Evolutionary conservation across 1,140 invertebrate species (phyloP), one percentile per base, ranked within the genome.

Genomic region (Drosophila busckii): DNA sequence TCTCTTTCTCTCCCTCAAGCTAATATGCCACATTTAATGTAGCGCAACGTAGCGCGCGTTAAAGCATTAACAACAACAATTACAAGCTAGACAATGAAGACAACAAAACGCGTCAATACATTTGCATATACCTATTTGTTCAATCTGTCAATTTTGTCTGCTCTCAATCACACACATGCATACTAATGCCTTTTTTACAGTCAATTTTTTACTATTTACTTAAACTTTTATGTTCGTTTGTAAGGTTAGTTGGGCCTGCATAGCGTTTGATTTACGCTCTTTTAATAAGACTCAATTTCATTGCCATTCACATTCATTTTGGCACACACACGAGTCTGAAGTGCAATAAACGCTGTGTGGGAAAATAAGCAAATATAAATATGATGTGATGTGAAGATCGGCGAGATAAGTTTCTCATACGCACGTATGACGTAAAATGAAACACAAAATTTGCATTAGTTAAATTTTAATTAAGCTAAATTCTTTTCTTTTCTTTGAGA

Each of bases 41-140:
- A 31, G 17, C 17, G 19, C 17, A 45, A 26, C 16, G 49, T 17
- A 54, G 10, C 46, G 32, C 49, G 59, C 70, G 59, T 59, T 25
- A 56, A 54, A 68, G 49, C 64, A 49, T 49, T 19, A 35, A 42
- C 3, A 42, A 50, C 12, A 44, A 42, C 17, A 50, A 55, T 41
- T 32, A 16, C 13, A 32, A 42, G n/a, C n/a, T n/a, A n/a, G n/a
- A 42, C 38, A 62, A 32, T 44, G 44, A 15, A 49, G 37, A 25
- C 8, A 23, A 22, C 35, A 32, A 19, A 29, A 35, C 13, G 19
- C 17, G 22, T 35, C 37, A 50, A 70, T 46, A 62, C 50, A 82
- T 80, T 73, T 80, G 55, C 65, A 80, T 80, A 70, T 73, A 49
- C 41, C 52, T 62, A 78, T 78, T 78, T 67, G 73, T 54, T 66